Base-by-base conservation (phyloP, 2,888 invertebrate species). In the Diogma glabrata region DNA sequence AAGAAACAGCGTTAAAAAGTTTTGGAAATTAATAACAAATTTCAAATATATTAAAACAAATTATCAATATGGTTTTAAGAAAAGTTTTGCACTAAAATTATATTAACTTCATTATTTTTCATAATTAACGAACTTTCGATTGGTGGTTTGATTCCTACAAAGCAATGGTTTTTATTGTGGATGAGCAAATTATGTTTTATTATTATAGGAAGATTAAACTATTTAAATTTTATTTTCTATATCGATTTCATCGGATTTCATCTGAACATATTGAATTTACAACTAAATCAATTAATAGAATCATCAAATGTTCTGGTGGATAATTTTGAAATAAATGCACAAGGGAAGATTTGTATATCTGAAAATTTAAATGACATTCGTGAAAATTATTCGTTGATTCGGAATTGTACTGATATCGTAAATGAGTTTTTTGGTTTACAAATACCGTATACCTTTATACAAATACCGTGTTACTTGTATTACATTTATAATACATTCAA, bases 201-300 rank as follows among this genome's bases (percentile, higher is more conserved):
- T 20, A 43, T 22, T 43, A 22, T 43, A 3, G 22, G 12, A 12
- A 20, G 43, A 7, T n/a, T 43, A 3, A 22, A 43, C n/a, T 22
- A 22, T 43, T 43, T 43, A 14, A 43, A 43, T 43, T 43, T 43
- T 43, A 43, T 43, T 22, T n/a, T 43, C 12, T 43, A 43, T 12
- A 14, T 23, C 6, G 43, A 43, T 12, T 6, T 43, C 6, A 43
- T 43, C 9, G 22, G 22, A 6, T 14, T 14, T 7, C 14, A 23
- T n/a, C 23, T 43, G 43, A 1, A 3, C n/a, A 2, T 43, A 3
- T 22, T 43, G 20, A 43, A 43, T 22, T 14, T 7, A n/a, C n/a
- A 43, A 22, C 14, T 43, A 12, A 14, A 43, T 4, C n/a, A 43
- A 43, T n/a, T n/a, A n/a, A n/a, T n/a, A n/a, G n/a, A n/a, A n/a